These are phyloP conservation scores for Lasioglossum oenotherae DNA, from an alignment of 2,888 invertebrate genomes.

Conservation along the genomic window DNA sequence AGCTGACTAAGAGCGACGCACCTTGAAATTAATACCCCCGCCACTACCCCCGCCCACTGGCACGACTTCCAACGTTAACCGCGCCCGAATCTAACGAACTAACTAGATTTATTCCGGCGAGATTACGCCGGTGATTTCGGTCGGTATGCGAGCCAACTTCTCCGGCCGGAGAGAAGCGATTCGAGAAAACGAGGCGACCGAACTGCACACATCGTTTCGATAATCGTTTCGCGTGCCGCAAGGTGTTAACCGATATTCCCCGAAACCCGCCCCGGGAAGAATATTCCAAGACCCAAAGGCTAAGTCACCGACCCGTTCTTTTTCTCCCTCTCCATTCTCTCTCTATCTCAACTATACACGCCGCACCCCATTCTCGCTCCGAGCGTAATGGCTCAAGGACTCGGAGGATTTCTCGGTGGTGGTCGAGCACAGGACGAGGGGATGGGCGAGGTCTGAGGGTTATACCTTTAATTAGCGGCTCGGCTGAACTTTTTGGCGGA, in stretches of 20 bases:
- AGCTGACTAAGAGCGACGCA: constrained; percentile 56
- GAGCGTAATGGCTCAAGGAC: constrained; percentile 39
- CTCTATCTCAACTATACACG: not conserved
- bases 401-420: constrained; percentile 43
- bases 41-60: constrained; percentile 33
- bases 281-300: constrained; percentile 64
- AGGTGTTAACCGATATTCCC: constrained; percentile 59
- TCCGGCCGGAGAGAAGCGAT: constrained; percentile 21
- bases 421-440: constrained; percentile 20
- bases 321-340: constrained; percentile 3
- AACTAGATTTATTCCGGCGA: constrained; percentile 53
- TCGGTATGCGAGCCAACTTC: constrained; percentile 38
- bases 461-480: constrained; percentile 81
- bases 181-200: constrained; percentile 1
- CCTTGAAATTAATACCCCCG: constrained; percentile 63
- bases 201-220: constrained; percentile 8
- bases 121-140: constrained; percentile 44
- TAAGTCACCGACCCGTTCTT: constrained; percentile 50
- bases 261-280: constrained; percentile 55
- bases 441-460: constrained; percentile 63
- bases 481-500: constrained; percentile 79
- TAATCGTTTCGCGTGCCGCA: constrained; percentile 41
- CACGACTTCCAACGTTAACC: constrained; percentile 11
- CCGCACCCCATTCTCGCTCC: not conserved
- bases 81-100: constrained; percentile 57